These are phyloP conservation scores for Gryon sp. DNA, from an alignment of 1,140 invertebrate species.

Conservation along the genomic window DNA sequence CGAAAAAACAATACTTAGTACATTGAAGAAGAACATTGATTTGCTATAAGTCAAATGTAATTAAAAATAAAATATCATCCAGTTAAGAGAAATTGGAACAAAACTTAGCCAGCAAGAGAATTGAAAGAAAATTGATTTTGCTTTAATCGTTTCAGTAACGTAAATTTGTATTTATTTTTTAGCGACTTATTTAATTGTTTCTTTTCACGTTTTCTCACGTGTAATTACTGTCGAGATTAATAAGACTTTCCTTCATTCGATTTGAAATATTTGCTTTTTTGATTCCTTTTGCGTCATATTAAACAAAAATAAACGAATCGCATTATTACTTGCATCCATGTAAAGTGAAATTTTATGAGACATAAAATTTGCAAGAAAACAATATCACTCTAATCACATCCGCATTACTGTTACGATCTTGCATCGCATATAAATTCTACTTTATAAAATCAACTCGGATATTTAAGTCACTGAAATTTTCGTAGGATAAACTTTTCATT, in stretches of 20 bases:
- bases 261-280: no score
- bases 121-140: no score
- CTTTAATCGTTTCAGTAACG: no score
- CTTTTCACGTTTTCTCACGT: no score
- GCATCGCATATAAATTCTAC: not conserved
- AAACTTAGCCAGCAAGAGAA: not conserved
- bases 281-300: no score
- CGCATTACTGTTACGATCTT: not conserved
- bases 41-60: constrained; percentile 10
- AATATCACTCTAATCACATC: constrained; percentile 13
- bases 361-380: constrained; percentile 1
- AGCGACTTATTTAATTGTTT: no score
- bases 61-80: not conserved
- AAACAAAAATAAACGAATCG: no score
- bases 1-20: constrained; percentile 17
- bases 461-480: not conserved
- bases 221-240: no score
- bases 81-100: not conserved
- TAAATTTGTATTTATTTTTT: no score
- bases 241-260: no score
- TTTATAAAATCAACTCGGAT: constrained; percentile 13
- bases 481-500: constrained; percentile 3
- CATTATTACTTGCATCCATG: no score
- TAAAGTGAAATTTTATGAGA: no score
- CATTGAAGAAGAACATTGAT: not conserved